These are phyloP conservation scores for Taphrorychus bicolor DNA, from an alignment of 2,888 invertebrate genomes.

Conservation along the genomic window DNA sequence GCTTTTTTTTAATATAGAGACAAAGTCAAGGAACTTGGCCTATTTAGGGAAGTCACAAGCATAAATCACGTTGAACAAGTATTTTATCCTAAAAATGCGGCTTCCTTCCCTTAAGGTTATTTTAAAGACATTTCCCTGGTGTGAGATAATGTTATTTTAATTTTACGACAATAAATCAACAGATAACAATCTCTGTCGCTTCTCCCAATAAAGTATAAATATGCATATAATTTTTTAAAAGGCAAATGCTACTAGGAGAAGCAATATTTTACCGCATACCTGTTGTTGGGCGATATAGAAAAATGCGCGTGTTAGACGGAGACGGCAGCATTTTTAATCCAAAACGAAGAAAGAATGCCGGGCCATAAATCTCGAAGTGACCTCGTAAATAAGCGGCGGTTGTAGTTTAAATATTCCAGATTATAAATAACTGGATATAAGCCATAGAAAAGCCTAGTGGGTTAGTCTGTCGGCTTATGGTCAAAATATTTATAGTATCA, in stretches of 20 bases:
- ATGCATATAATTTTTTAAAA: conserved; percentile 51
- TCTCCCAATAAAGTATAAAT: conserved; percentile 53
- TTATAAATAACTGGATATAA: conserved; percentile 61
- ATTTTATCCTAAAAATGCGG: conserved; percentile 1
- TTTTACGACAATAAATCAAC: conserved; percentile 40
- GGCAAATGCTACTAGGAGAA: conserved; percentile 52
- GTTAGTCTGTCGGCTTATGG: conserved; percentile 29
- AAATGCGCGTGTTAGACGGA: conserved; percentile 49
- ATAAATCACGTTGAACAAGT: not conserved
- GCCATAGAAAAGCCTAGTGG: conserved; percentile 51
- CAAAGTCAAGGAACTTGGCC: not conserved
- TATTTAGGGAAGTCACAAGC: not conserved
- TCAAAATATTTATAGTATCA: conserved; percentile 1
- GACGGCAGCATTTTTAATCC: conserved; percentile 56
- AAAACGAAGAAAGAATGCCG: conserved; percentile 61
- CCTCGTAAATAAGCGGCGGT: conserved; percentile 63
- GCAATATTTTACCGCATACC: conserved; percentile 57
- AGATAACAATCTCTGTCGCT: conserved; percentile 51
- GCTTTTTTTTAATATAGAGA: conserved; percentile 1
- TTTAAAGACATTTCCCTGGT: conserved; percentile 31
- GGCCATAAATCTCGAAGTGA: conserved; percentile 61
- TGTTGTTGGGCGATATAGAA: conserved; percentile 59
- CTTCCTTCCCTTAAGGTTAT: conserved; percentile 15
- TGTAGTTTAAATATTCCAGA: conserved; percentile 62
- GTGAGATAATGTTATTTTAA: conserved; percentile 40